Conservation (phyloP, 2,888 invertebrate species). For the Incurvaria masculella region DNA sequence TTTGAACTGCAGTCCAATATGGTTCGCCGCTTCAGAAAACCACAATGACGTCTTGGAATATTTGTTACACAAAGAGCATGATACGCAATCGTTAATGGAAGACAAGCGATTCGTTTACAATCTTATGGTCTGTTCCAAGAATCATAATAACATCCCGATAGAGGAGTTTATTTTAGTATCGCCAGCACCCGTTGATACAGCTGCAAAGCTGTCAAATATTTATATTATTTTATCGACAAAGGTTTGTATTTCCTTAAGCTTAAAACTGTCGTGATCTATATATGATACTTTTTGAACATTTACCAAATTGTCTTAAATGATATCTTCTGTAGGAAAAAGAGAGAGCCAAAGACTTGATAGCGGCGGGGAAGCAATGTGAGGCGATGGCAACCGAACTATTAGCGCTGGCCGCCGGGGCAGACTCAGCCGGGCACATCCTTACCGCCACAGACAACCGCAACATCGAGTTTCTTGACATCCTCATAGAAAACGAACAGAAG, state of each 20-base stretch:
- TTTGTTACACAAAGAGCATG: constrained; percentile 95
- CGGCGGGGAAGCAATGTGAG: constrained; percentile 95
- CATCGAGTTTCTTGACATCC: constrained; percentile 91
- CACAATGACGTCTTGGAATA: constrained; percentile 96
- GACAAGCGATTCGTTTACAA: constrained; percentile 98
- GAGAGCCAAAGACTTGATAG: constrained; percentile 92
- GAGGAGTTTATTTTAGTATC: constrained; percentile 98
- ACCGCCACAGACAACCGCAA: constrained; percentile 94
- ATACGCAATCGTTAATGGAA: constrained; percentile 96
- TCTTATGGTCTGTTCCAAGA: constrained; percentile 96
- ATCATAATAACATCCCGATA: constrained; percentile 92
- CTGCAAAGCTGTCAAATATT: constrained; percentile 94
- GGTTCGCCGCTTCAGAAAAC: constrained; percentile 97
- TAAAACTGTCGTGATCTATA: not conserved
- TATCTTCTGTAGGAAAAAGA: constrained; percentile 78
- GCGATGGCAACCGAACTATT: constrained; percentile 96
- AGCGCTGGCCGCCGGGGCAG: constrained; percentile 89
- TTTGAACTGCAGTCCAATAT: constrained; percentile 94
- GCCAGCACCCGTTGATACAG: constrained; percentile 98
- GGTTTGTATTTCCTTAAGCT: constrained; percentile 30
- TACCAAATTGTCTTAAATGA: not conserved
- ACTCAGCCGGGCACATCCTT: constrained; percentile 91
- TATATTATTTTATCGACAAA: constrained; percentile 85
- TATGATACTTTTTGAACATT: not conserved
- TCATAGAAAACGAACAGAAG: constrained; percentile 98